Evolutionary conservation across 2,113 vertebrate species (phyloP), one percentile per base, ranked within the genome.

Genomic region (Tachysurus vachellii): DNA sequence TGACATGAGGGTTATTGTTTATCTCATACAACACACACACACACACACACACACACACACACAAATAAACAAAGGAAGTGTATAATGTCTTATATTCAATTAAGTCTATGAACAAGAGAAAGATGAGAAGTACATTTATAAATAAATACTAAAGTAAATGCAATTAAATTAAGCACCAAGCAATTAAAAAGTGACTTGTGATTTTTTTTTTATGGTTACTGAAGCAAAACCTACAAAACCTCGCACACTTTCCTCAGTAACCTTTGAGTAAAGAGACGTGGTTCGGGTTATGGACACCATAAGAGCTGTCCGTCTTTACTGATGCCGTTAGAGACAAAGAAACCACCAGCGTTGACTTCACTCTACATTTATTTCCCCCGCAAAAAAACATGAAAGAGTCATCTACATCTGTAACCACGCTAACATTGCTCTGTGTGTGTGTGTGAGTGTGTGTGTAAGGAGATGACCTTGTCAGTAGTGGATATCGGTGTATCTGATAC

Each of bases 401-500:
- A 66, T 66, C 62, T 11, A 28, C 62, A 66, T 66, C 62, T 3
- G 10, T 28, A n/a, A 28, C 59, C 21, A 61, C 59, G 13, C n/a
- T 66, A 14, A 14, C 28, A 31, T 28, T n/a, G 1, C 12, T 14
- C 0, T 42, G 14, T 70, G 66, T 17, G n/a, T 68, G 28, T 68
- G 26, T 31, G 66, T 61, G 59, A 23, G 59, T 61, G 61, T 64
- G 61, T n/a, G 26, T 10, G 61, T 62, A 2, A 75, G 47, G 47
- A 19, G 11, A 47, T 75, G 36, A 75, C 71, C 71, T 10, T 47
- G 5, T 75, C 26, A 47, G 36, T 11, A 75, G 42, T 8, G 21
- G 42, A 75, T 75, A 75, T 75, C 17, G 10, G 36, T 75, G 71
- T 75, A 75, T 75, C 71, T 26, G 71, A 75, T 26, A 75, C 71